Conservation (phyloP, 2,113 vertebrate species). For the Mirounga angustirostris region DNA sequence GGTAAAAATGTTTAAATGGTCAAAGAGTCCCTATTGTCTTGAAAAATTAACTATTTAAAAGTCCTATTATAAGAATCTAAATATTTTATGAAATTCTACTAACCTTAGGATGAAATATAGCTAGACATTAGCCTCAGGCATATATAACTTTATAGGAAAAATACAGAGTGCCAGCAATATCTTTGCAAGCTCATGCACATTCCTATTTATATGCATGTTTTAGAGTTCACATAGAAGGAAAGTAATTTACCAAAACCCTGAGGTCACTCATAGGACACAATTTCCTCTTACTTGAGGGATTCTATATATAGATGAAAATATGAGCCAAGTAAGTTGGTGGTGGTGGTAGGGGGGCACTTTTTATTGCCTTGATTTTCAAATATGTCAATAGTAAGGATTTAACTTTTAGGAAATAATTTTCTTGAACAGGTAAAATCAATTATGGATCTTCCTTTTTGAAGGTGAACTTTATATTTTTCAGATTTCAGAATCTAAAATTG, state of each 20-base stretch:
- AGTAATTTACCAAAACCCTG: constrained; percentile 11
- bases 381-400: neutral
- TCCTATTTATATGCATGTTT: constrained; percentile 59
- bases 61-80: neutral
- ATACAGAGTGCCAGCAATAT: constrained; percentile 36
- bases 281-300: constrained; percentile 56
- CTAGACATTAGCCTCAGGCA: neutral
- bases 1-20: neutral
- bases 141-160: constrained; percentile 18
- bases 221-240: constrained; percentile 33
- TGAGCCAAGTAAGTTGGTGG: neutral
- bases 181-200: constrained; percentile 27
- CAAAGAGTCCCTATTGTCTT: neutral
- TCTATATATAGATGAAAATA: constrained; percentile 31
- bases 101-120: constrained; percentile 16
- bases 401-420: constrained; percentile 14
- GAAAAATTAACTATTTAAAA: constrained; percentile 40
- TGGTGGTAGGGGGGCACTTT: neutral
- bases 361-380: constrained; percentile 30
- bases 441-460: neutral
- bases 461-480: neutral
- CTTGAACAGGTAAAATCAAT: constrained; percentile 1
- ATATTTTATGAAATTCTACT: constrained; percentile 60
- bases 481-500: neutral
- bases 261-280: constrained; percentile 49